These are phyloP conservation scores for Laticauda colubrina DNA, from an alignment of 2,113 vertebrate genomes.

Conservation along the genomic window DNA sequence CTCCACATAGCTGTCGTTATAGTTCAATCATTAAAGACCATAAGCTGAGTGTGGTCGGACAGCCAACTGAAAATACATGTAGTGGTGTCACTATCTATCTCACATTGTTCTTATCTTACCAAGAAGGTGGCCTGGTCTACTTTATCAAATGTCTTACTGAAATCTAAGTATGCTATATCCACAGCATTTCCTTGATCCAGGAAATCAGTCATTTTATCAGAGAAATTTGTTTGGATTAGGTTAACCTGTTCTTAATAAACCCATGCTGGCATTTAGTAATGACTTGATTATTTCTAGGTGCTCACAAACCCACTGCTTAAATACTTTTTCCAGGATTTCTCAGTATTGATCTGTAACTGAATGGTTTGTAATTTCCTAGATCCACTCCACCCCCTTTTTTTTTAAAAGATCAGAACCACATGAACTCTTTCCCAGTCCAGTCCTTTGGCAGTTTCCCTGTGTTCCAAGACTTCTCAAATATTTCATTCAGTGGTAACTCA, in stretches of 20 bases:
- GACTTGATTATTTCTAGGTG: no score
- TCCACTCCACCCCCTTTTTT: not conserved
- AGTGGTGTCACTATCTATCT: not conserved
- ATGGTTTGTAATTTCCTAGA: not conserved
- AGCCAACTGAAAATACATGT: not conserved
- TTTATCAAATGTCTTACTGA: not conserved
- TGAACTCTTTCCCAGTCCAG: not conserved
- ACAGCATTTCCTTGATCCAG: not conserved
- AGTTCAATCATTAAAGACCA: not conserved
- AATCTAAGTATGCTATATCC: not conserved
- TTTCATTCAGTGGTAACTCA: not conserved
- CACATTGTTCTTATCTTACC: not conserved
- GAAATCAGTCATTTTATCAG: not conserved
- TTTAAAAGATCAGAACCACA: not conserved
- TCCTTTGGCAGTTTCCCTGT: not conserved
- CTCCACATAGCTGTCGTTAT: not conserved
- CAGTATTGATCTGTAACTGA: not conserved
- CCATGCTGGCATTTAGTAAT: not conserved
- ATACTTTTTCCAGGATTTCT: not conserved
- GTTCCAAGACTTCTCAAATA: not conserved
- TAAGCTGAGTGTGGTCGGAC: not conserved
- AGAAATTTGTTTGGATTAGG: not conserved
- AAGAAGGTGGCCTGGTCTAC: not conserved
- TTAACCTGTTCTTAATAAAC: no score
- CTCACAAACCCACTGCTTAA: no score